These are phyloP conservation scores for Orchesella cincta DNA, from an alignment of 1,140 invertebrate species.

Conservation along the genomic window DNA sequence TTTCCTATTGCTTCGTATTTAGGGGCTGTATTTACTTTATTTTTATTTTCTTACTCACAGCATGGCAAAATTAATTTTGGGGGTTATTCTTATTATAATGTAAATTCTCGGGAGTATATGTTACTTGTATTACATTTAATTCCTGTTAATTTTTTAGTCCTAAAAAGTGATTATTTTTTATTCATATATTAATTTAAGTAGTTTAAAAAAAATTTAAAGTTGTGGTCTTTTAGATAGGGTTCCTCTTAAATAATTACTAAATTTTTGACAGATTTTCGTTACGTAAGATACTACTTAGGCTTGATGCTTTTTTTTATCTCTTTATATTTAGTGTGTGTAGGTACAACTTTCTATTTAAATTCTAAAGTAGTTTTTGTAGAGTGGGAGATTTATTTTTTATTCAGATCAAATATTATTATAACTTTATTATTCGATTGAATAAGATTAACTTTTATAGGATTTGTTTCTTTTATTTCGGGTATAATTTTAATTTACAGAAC, in stretches of 20 bases:
- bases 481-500: constrained; percentile 65
- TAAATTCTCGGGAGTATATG: constrained; percentile 61
- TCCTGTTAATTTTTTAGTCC: constrained; percentile 64
- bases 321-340: constrained; percentile 53
- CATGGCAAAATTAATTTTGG: constrained; percentile 60
- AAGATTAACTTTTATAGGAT: constrained; percentile 62
- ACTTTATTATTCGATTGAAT: constrained; percentile 65
- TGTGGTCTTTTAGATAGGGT: constrained; percentile 49
- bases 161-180: constrained; percentile 60
- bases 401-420: constrained; percentile 58
- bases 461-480: constrained; percentile 62
- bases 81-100: constrained; percentile 56
- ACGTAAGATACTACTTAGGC: constrained; percentile 53
- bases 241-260: constrained; percentile 57
- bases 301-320: constrained; percentile 56
- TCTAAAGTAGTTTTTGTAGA: constrained; percentile 60
- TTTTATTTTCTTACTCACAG: constrained; percentile 58
- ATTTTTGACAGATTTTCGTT: no score
- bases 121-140: constrained; percentile 64
- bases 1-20: constrained; percentile 43
- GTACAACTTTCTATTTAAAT: constrained; percentile 58
- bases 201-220: constrained; percentile 50
- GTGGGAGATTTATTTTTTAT: constrained; percentile 59
- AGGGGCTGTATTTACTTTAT: constrained; percentile 42
- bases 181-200: constrained; percentile 54